Evolutionary conservation across 2,797 vertebrate genomes (phyloP).

Genomic region (Gallinago stenura): DNA sequence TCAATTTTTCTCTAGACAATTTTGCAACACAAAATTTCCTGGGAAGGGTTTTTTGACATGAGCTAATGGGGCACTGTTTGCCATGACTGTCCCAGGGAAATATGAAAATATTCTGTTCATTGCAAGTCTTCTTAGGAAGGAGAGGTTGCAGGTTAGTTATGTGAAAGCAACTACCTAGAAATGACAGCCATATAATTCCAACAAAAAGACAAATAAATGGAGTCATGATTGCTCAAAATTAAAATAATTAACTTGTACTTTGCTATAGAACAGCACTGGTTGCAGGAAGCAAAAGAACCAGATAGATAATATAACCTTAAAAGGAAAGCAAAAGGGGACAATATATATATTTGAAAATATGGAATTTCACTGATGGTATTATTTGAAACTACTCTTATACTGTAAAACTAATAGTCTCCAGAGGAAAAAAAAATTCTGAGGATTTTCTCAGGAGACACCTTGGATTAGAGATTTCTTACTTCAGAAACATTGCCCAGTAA

Average conservation of each 20-base stretch:
- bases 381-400: neutral
- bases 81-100: neutral
- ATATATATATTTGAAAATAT: neutral
- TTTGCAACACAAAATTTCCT: neutral
- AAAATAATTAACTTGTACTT: neutral
- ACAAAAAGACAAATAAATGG: neutral
- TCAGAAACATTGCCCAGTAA: neutral
- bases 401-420: neutral
- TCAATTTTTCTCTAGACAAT: neutral
- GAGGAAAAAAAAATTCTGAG: fast-evolving
- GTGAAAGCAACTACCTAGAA: neutral
- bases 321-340: neutral
- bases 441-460: neutral
- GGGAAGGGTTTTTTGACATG: neutral
- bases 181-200: neutral
- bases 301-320: neutral
- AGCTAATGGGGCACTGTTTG: neutral
- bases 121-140: neutral
- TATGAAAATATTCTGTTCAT: neutral
- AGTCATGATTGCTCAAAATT: neutral
- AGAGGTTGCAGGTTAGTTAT: neutral
- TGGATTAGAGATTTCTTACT: neutral
- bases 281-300: neutral
- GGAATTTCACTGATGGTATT: neutral
- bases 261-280: neutral